Percentiles rank a stretch among this genome's conserved stretches.
These are phyloP conservation scores for Salvelinus alpinus DNA, from an alignment of 2,113 vertebrate genomes.

Conservation along the genomic window DNA sequence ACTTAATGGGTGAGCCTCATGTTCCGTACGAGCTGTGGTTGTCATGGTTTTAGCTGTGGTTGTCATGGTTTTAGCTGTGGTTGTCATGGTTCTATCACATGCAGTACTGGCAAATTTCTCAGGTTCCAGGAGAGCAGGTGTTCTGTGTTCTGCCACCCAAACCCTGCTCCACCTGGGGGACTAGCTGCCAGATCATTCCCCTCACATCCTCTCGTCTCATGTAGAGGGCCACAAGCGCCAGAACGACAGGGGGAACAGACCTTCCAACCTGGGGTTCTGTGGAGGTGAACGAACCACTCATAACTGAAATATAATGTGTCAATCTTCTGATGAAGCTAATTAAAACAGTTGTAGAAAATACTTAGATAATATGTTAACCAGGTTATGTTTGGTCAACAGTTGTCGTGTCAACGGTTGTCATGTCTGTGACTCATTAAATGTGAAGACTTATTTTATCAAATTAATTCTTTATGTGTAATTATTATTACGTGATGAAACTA, in stretches of 20 bases:
- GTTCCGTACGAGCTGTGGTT: not conserved
- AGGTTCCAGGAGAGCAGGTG: slow-evolving; percentile 47
- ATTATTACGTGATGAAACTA: too few species aligned
- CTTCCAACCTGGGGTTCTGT: slow-evolving; percentile 9
- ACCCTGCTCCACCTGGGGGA: slow-evolving; percentile 18
- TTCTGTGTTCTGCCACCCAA: slow-evolving; percentile 27
- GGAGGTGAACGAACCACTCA: slow-evolving; percentile 17
- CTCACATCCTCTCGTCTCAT: slow-evolving; percentile 40
- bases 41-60: not conserved
- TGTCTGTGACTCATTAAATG: too few species aligned
- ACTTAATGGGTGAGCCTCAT: not conserved
- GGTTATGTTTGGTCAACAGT: too few species aligned
- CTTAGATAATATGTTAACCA: not conserved
- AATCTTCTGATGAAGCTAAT: not conserved
- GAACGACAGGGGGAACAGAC: slow-evolving; percentile 38
- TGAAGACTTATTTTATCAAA: too few species aligned
- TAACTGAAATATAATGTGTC: not conserved
- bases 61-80: too few species aligned
- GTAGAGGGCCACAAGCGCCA: slow-evolving; percentile 27
- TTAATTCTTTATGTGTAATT: too few species aligned
- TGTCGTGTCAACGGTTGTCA: too few species aligned
- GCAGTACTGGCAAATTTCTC: slow-evolving; percentile 38
- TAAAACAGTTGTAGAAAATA: too few species aligned
- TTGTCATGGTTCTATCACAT: too few species aligned
- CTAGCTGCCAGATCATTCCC: slow-evolving; percentile 33